These are phyloP conservation scores for Bujurquina vittata DNA, from an alignment of 2,113 vertebrate genomes.

Conservation along the genomic window DNA sequence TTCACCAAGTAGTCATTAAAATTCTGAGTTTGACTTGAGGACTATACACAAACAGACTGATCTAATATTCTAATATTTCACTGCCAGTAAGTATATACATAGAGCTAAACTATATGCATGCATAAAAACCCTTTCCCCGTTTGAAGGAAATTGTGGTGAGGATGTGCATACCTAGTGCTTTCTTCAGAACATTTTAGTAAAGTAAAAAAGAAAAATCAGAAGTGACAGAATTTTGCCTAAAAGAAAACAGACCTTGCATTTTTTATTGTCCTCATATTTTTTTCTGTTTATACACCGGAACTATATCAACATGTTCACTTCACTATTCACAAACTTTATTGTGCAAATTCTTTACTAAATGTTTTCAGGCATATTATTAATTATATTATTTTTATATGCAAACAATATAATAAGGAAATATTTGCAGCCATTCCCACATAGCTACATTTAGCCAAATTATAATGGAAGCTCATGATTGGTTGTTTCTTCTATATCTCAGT, in stretches of 20 bases:
- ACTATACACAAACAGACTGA: neutral
- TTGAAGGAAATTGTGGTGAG: neutral
- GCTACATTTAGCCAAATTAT: neutral
- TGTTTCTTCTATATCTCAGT: neutral
- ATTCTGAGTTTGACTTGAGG: neutral
- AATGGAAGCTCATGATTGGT: neutral
- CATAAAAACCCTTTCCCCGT: neutral
- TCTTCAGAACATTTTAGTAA: neutral
- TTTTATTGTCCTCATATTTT: neutral
- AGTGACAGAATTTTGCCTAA: neutral
- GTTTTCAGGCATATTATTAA: too few species aligned
- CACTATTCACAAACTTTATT: neutral
- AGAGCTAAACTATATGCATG: neutral
- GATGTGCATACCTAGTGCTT: neutral
- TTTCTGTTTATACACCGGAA: neutral
- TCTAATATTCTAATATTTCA: neutral
- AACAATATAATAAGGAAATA: neutral
- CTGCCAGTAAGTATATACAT: neutral
- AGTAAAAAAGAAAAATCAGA: neutral
- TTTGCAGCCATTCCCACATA: rapidly evolving
- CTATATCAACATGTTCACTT: neutral
- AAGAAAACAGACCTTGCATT: neutral
- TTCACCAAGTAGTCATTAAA: neutral
- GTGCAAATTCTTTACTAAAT: neutral
- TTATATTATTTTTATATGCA: neutral